phyloP scores from a whole-genome alignment of 2,888 invertebrate genomes.

The Andrena minutula region DNA sequence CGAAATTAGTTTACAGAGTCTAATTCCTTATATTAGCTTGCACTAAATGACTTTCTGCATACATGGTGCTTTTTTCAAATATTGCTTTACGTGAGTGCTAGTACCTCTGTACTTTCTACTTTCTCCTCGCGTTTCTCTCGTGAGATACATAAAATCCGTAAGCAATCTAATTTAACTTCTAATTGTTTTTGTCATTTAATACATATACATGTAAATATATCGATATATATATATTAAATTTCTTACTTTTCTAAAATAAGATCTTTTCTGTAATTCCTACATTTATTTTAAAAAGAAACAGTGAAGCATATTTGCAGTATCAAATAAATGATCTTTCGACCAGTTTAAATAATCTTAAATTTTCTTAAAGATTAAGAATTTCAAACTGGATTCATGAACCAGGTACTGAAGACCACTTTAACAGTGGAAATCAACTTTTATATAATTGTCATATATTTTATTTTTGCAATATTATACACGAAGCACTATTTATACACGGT shows the following conservation, averaged over 20 bases:
- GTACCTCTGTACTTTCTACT: conserved; percentile 42
- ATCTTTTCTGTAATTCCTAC: not conserved
- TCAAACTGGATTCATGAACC: too few species aligned
- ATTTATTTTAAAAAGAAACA: too few species aligned
- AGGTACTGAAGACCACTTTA: too few species aligned
- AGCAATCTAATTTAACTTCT: not conserved
- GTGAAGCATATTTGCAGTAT: too few species aligned
- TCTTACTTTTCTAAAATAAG: not conserved
- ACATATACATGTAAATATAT: too few species aligned
- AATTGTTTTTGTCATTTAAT: not conserved
- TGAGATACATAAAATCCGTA: not conserved
- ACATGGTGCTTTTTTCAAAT: not conserved
- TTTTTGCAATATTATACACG: conserved; percentile 5
- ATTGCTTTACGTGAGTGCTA: conserved; percentile 20
- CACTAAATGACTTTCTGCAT: not conserved
- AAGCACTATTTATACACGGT: not conserved
- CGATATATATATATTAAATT: not conserved
- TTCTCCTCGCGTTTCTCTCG: conserved; percentile 55
- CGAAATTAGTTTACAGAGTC: not conserved
- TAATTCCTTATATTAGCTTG: not conserved
- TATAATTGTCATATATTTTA: not conserved
- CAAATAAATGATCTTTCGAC: too few species aligned
- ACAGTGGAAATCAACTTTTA: not conserved
- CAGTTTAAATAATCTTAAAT: too few species aligned
- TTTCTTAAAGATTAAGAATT: too few species aligned